These are phyloP conservation scores for Hemichromis elongatus DNA, from an alignment of 2,113 vertebrate species.

Conservation along the genomic window DNA sequence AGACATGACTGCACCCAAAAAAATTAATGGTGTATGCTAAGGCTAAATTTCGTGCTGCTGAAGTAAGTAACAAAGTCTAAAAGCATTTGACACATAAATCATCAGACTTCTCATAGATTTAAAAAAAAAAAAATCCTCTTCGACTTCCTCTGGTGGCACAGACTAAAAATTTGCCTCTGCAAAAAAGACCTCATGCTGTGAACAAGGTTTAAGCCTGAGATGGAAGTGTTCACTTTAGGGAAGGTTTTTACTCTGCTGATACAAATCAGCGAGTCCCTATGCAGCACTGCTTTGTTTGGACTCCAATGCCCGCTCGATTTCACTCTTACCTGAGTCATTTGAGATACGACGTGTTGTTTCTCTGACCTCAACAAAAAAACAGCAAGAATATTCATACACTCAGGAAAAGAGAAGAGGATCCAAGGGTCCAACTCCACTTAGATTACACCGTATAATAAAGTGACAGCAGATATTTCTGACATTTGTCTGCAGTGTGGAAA, in stretches of 20 bases:
- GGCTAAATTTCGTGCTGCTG: not conserved
- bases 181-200: not conserved
- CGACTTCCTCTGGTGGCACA: not conserved
- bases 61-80: not conserved
- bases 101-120: not conserved
- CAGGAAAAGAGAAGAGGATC: not conserved
- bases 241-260: not conserved
- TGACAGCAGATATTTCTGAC: not conserved
- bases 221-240: not conserved
- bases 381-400: not conserved
- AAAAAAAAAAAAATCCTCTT: not conserved
- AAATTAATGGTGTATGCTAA: not conserved
- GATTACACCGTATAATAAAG: not conserved
- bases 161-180: not conserved
- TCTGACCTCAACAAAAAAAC: not conserved
- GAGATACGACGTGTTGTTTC: not conserved
- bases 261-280: not conserved
- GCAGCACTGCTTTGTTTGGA: not conserved
- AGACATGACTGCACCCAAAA: not conserved
- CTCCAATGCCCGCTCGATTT: not conserved
- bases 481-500: not conserved
- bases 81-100: not conserved
- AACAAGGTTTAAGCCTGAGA: not conserved
- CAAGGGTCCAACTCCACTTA: not conserved
- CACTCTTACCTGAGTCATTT: not conserved